Evolutionary conservation across 2,797 vertebrate species (phyloP), one percentile per base, ranked within the genome.

Genomic region (Heteromormyrus szaboi): DNA sequence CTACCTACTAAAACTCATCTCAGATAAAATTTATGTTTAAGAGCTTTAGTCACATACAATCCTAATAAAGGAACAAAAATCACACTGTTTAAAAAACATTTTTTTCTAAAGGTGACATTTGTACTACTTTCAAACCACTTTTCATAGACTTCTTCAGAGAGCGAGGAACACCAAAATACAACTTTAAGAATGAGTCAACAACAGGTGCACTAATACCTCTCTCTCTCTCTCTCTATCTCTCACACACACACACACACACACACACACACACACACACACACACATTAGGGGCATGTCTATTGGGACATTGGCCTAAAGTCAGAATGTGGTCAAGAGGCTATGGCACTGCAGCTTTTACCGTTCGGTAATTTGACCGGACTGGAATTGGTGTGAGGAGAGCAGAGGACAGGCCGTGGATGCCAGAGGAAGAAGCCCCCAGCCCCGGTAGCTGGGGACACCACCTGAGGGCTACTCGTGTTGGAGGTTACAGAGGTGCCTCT

Each of bases 171-270:
- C 11, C 46, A 51, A 33, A 86, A 56, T 29, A 86, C 29, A 33
- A 37, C 29, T 83, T 83, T 29, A 56, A 86, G 22, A 59, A 51
- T 86, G 14, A 37, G 51, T 86, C 85, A 54, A 86, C 85, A 86
- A 86, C 85, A 86, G 85, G 85, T 86, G 85, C 85, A 86, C 3
- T 41, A 25, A 62, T 53, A 62, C 2, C 46, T 44, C 25, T n/a
- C 56, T 62, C 5, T 33, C 12, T 50, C 62, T 54, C 4, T 51
- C 0, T 2, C n/a, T n/a, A 33, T 3, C 85, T 33, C 22, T 62
- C 59, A 11, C 22, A 9, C 59, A 12, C 59, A 9, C 59, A 9
- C 9, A 44, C 17, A 29, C 19, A 44, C 11, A 51, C 19, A 0
- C n/a, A 11, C 50, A 79, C n/a, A 19, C 41, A 68, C 14, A 2